phyloP scores from a whole-genome alignment of 2,888 invertebrate species.

The Phorcus lineatus region DNA sequence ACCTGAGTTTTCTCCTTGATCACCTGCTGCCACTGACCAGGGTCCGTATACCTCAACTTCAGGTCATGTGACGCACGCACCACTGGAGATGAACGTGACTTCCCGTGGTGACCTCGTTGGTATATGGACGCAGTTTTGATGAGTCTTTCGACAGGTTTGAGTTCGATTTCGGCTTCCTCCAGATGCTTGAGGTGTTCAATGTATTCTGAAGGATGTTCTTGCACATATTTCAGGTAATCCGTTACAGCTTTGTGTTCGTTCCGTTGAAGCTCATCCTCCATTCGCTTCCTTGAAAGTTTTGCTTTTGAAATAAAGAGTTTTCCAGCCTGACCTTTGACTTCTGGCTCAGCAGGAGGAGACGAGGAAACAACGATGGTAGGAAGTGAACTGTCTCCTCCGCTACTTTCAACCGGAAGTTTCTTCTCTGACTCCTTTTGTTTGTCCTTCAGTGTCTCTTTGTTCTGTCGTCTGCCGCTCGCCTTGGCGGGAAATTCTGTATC shows the following conservation, averaged over 20 bases:
- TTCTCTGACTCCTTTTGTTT: not conserved
- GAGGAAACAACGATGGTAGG: not conserved
- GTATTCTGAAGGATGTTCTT: constrained; percentile 58
- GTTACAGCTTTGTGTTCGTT: constrained; percentile 54
- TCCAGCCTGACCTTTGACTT: not conserved
- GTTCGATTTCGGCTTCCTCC: constrained; percentile 15
- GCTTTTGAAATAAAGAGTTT: not conserved
- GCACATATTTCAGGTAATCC: constrained; percentile 58
- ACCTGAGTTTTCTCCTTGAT: constrained; percentile 31
- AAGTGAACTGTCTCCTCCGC: not conserved
- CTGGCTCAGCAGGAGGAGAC: not conserved
- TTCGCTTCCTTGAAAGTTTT: constrained; percentile 13
- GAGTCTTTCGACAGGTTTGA: constrained; percentile 40
- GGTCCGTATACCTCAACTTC: constrained; percentile 44
- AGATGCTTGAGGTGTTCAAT: constrained; percentile 21
- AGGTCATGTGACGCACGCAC: constrained; percentile 49
- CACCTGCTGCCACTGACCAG: constrained; percentile 32
- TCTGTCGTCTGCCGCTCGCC: constrained; percentile 23
- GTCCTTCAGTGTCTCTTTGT: constrained; percentile 40
- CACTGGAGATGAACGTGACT: constrained; percentile 34
- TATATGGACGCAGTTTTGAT: constrained; percentile 47
- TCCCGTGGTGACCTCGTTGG: constrained; percentile 45
- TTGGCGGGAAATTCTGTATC: constrained; percentile 19
- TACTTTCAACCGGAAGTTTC: not conserved
- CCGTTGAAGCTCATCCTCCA: constrained; percentile 33